Conservation (phyloP, 2,888 invertebrate species). For the Drosophila algonquin region DNA sequence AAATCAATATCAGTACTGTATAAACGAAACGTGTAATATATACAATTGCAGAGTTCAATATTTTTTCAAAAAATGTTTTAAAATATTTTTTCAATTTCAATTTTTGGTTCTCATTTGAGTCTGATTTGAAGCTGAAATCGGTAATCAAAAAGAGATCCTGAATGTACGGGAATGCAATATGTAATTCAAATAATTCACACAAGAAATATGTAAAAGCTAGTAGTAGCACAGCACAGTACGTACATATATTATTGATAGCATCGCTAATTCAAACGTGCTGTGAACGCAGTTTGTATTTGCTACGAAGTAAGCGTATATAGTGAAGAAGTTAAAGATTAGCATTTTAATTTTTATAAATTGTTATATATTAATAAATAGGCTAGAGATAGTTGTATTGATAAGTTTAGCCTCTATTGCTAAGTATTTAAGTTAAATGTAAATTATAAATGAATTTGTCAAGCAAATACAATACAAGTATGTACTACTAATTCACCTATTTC, state of each 20-base stretch:
- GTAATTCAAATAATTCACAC: slow-evolving; percentile 13
- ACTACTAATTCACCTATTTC: slow-evolving; percentile 59
- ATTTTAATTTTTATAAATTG: slow-evolving; percentile 73
- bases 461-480: slow-evolving; percentile 45
- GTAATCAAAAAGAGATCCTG: slow-evolving; percentile 18
- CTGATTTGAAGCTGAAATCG: slow-evolving; percentile 17
- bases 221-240: slow-evolving; percentile 22
- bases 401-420: slow-evolving; percentile 63
- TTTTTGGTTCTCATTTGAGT: slow-evolving; percentile 20
- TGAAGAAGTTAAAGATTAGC: slow-evolving; percentile 74
- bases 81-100: slow-evolving; percentile 11
- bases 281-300: slow-evolving; percentile 35
- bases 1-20: slow-evolving; percentile 59
- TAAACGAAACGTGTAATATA: slow-evolving; percentile 56
- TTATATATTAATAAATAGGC: slow-evolving; percentile 67
- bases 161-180: slow-evolving; percentile 21
- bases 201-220: slow-evolving; percentile 29
- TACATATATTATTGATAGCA: slow-evolving; percentile 16
- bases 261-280: slow-evolving; percentile 9
- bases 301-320: slow-evolving; percentile 51
- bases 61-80: slow-evolving; percentile 13
- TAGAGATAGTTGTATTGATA: slow-evolving; percentile 68
- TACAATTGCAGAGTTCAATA: slow-evolving; percentile 27
- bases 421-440: slow-evolving; percentile 71
- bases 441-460: slow-evolving; percentile 73